A percentile compares a stretch with the other conserved stretches of the same genome.
Conservation (phyloP, 1,140 invertebrate genomes). For the Philotrypesis tridentata region DNA sequence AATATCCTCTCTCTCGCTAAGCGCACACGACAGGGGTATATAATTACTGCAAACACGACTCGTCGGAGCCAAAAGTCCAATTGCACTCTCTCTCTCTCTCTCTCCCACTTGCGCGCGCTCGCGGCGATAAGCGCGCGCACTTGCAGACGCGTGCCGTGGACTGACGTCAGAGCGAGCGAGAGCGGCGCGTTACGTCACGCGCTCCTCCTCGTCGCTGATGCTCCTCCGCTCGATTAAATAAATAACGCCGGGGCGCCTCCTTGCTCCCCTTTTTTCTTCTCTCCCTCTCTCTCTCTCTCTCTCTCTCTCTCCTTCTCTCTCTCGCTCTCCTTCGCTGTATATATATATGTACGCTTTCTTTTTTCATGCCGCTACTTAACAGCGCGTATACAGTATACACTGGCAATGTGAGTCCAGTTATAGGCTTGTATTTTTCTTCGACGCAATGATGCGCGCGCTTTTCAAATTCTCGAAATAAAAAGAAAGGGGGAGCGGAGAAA, state of each 20-base stretch:
- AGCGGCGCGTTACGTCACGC: constrained; percentile 19
- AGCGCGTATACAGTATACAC: background rate
- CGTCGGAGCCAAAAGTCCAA: background rate
- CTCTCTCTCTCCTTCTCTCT: too few species aligned
- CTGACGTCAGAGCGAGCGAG: constrained; percentile 33
- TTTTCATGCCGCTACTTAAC: background rate
- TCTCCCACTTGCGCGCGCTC: background rate
- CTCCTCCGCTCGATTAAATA: constrained; percentile 14
- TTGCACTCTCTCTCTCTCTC: background rate
- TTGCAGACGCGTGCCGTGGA: background rate
- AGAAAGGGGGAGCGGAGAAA: background rate
- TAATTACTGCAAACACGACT: background rate
- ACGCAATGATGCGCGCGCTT: background rate
- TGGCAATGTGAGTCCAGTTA: too few species aligned
- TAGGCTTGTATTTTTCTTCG: background rate
- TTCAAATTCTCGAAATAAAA: background rate
- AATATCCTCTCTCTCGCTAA: background rate
- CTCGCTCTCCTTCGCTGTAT: background rate
- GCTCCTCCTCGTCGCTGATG: background rate
- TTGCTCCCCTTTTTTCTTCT: constrained; percentile 20
- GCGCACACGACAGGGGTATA: too few species aligned
- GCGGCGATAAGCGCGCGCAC: too few species aligned
- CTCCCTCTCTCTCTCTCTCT: too few species aligned
- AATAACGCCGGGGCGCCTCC: constrained; percentile 16
- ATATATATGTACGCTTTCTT: background rate